Evolutionary conservation across 2,797 vertebrate species (phyloP), one percentile per base, ranked within the genome.

Genomic region (Eospalax fontanierii): DNA sequence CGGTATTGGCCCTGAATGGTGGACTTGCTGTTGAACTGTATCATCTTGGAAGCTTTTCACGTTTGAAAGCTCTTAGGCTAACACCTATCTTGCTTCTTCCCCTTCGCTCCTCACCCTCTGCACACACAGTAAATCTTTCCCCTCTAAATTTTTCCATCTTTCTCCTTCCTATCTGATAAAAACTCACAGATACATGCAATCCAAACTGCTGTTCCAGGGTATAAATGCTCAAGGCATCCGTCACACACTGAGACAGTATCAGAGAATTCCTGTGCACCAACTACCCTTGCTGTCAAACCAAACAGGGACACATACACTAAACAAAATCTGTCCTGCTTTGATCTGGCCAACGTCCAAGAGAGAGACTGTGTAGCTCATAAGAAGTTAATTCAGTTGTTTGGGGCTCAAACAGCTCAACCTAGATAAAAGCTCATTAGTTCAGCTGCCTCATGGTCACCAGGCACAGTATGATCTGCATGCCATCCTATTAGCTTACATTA

Each of bases 161-260:
- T 65, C 65, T 87, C 30, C 22, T 75, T 46, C n/a, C 11, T 0
- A 28, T 91, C 46, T 40, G 57, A 92, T 30, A 35, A 70, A 80
- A 87, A 59, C 35, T 40, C 6, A 6, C 0, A 38, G 18, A 14
- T 28, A 6, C 2, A 0, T 9, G 50, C 1, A 16, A 11, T 18
- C 61, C 71, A 54, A 57, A 46, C 65, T 2, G 50, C 33, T n/a
- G 59, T 75, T 70, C 18, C 22, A 8, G 2, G 33, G 5, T 43
- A 22, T 12, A 46, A 61, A 63, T 1, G 9, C 63, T 12, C 2
- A 63, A 10, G 0, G 19, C 8, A 14, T 78, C 12, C 21, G 30
- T n/a, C 82, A 21, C 4, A 21, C 1, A 11, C 26, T 18, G 2
- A 71, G 78, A 84, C 18, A 5, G 50, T 3, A 54, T 7, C 70